Percentiles rank a stretch among this genome's conserved stretches.
Conservation (phyloP, 2,888 invertebrate genomes). For the Drosophila fungiperda region DNA sequence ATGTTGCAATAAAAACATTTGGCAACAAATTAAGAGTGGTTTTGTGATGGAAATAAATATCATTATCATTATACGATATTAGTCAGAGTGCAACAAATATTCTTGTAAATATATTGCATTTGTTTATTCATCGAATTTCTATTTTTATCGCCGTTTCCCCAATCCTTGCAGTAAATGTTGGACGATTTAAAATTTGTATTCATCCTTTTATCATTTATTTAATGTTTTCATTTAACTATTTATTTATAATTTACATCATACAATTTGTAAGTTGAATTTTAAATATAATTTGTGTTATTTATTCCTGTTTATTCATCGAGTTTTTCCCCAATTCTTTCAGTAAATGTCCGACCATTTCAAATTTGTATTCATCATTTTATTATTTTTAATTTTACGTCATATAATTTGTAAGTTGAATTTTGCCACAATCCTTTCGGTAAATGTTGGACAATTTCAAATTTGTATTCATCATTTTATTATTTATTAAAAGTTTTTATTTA, state of each 20-base stretch:
- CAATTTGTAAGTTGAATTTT: too few species aligned
- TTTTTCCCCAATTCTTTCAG: too few species aligned
- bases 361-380: too few species aligned
- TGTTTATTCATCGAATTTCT: not conserved
- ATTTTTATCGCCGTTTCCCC: not conserved
- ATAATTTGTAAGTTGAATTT: too few species aligned
- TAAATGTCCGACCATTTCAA: too few species aligned
- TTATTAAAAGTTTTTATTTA: too few species aligned
- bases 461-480: too few species aligned
- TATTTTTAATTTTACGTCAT: too few species aligned
- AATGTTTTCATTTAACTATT: not conserved
- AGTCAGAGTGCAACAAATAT: not conserved
- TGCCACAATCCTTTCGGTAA: too few species aligned
- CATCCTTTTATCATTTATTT: not conserved
- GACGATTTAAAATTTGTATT: not conserved
- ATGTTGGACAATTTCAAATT: too few species aligned
- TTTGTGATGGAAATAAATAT: not conserved
- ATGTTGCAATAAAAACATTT: constrained; percentile 37
- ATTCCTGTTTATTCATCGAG: not conserved
- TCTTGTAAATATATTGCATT: not conserved
- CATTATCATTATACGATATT: not conserved
- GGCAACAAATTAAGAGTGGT: not conserved
- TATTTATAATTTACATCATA: not conserved
- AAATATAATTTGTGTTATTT: not conserved
- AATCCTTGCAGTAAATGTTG: not conserved